Base-by-base conservation (phyloP, 2,888 invertebrate genomes). In the Argyresthia albistria region DNA sequence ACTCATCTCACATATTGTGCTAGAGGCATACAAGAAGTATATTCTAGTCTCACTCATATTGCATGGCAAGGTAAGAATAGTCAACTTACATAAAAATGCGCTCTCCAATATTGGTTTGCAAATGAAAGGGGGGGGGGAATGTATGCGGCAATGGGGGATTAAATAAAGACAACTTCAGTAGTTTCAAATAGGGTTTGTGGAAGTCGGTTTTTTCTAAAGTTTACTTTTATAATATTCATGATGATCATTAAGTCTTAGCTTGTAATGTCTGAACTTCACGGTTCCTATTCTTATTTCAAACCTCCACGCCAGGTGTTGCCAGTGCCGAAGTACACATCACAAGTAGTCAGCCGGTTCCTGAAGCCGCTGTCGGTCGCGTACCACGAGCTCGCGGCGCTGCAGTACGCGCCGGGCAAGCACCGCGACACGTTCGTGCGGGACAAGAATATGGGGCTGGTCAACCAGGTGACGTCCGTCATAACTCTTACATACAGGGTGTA, bases 21-120 rank as follows among this genome's bases (percentile, higher is more conserved):
- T 99, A 56, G 98, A 98, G 83, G 94, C 98, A 11, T 98, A 98
- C 78, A 98, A 98, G 82, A 99, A 99, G 77, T 98, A 95, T 70
- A 94, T 98, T 65, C 88, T 99, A 59, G 94, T 98, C 42, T 96
- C 97, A 43, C 89, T 98, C 54, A 95, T 98, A 69, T 83, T 97
- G 56, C 93, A 97, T 80, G 98, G 98, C 68, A 97, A 97, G 90
- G 94, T 97, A 67, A 67, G 58, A 46, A 11, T 53, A 51, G 6
- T 25, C 3, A 15, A 25, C 2, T 4, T 25, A 6, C 25, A 25
- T 25, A 25, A 25, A n/a, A n/a, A n/a, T n/a, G n/a, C n/a, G n/a
- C n/a, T n/a, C n/a, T n/a, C n/a, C n/a, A n/a, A n/a, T n/a, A n/a
- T n/a, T n/a, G n/a, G n/a, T n/a, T n/a, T n/a, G n/a, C n/a, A n/a